Conservation (phyloP, 2,888 invertebrate genomes). For the Drosophila anomalipes region DNA sequence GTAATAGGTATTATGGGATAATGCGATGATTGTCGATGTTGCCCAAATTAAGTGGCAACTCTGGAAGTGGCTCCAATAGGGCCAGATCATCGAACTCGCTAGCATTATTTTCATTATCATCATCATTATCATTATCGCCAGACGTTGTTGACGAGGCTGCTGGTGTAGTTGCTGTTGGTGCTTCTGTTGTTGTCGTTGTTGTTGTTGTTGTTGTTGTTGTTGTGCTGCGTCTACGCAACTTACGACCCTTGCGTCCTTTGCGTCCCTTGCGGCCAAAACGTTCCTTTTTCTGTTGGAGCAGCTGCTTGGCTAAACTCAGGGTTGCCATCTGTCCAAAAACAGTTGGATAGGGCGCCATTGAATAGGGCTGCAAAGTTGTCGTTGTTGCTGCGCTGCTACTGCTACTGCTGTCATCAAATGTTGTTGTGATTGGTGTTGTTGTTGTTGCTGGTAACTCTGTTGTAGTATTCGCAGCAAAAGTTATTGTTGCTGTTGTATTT, state of each 20-base stretch:
- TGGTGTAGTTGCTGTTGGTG: slow-evolving; percentile 17
- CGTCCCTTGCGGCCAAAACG: slow-evolving; percentile 54
- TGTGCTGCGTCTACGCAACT: slow-evolving; percentile 49
- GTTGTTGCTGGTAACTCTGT: neutral
- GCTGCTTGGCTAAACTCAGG: slow-evolving; percentile 6
- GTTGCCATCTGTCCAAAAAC: slow-evolving; percentile 33
- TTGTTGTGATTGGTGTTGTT: slow-evolving; percentile 4
- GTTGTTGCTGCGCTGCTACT: slow-evolving; percentile 4
- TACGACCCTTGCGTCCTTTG: slow-evolving; percentile 60
- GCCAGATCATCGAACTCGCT: slow-evolving; percentile 18
- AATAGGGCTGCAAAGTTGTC: slow-evolving; percentile 41
- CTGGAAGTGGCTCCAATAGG: slow-evolving; percentile 59
- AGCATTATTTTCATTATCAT: neutral
- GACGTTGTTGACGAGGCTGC: slow-evolving; percentile 19
- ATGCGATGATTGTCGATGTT: slow-evolving; percentile 66
- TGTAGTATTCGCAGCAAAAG: neutral
- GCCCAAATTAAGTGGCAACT: slow-evolving; percentile 57
- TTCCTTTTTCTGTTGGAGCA: slow-evolving; percentile 19
- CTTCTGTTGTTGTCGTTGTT: slow-evolving; percentile 7
- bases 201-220: slow-evolving; percentile 32
- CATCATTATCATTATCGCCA: neutral
- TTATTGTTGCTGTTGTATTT: slow-evolving; percentile 9
- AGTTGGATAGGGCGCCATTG: slow-evolving; percentile 56
- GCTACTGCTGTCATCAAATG: neutral
- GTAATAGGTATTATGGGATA: neutral